Base-by-base conservation (phyloP, 1,140 invertebrate species). In the Zeugodacus cucurbitae region DNA sequence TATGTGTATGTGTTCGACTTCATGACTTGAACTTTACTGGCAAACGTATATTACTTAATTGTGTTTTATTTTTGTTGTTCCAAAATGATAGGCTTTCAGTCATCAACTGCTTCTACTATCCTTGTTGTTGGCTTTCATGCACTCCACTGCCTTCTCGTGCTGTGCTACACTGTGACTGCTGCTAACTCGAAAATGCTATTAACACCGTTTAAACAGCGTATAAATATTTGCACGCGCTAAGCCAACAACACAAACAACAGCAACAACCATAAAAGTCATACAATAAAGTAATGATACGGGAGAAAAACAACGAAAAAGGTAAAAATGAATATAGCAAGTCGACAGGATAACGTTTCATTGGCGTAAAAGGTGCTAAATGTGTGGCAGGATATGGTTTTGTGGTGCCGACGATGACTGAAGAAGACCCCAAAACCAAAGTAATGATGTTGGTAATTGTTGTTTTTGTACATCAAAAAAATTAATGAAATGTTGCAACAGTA, bases 171-270 rank as follows among this genome's bases (percentile, higher is more conserved):
- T 48, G 41, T 22, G 34, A 41, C 41, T 82, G 74, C 41, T 82
- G 74, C 26, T 82, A 82, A 82, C 74, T 82, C n/a, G 44, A 82
- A 82, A 54, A 82, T 87, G 54, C 85, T 41, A 87, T 87, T 87
- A 87, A 87, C 85, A 62, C 54, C 58, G 58, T 87, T 87, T 87
- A 87, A 87, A 87, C 17, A 87, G 85, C 58, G 58, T 41, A 62
- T 87, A 87, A 87, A 59, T 32, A 26, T 59, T 22, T 37, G 29
- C 85, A 41, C 85, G 85, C 58, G 85, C 54, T 22, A 87, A 87
- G 5, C 14, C 54, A 87, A 59, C 85, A 58, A 87, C 37, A 82
- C 7, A 8, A 82, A 48, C 6, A 48, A 82, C 37, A 74, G 20
- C 70, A 78, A n/a, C 37, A n/a, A 82, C 22, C 1, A n/a, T 82